These are phyloP conservation scores for Atta cephalotes DNA, from an alignment of 1,140 invertebrate genomes.

Conservation along the genomic window DNA sequence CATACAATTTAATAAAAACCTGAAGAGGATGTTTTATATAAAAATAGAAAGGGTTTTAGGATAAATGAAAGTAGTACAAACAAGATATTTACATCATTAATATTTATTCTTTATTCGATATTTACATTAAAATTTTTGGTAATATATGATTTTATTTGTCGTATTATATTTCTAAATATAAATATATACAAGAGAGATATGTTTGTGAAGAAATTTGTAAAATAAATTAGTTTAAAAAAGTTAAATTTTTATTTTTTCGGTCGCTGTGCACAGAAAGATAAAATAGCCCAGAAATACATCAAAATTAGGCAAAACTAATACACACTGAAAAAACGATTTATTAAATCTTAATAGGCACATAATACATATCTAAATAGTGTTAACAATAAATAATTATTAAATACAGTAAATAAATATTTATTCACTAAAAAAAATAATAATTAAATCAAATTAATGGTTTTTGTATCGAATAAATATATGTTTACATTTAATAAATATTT, in stretches of 20 bases:
- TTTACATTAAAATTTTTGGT: background rate
- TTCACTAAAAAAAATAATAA: no score
- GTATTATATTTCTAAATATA: background rate
- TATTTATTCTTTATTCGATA: background rate
- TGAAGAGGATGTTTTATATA: background rate
- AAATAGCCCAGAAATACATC: background rate
- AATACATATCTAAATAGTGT: no score
- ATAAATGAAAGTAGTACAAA: background rate
- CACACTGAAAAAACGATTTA: no score
- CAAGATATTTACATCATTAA: background rate
- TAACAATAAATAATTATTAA: no score
- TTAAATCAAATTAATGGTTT: no score
- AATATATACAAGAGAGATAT: background rate
- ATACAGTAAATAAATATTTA: no score
- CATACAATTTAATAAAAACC: background rate
- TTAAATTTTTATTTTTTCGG: background rate
- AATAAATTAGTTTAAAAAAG: background rate
- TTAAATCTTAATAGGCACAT: no score
- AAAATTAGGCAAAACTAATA: background rate
- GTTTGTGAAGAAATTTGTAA: background rate
- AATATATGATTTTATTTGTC: background rate
- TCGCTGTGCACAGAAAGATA: background rate
- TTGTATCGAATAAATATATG: no score
- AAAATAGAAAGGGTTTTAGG: background rate
- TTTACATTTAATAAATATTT: no score